Evolutionary conservation across 2,888 invertebrate species (phyloP).

Genomic region (Xestia c-nigrum): DNA sequence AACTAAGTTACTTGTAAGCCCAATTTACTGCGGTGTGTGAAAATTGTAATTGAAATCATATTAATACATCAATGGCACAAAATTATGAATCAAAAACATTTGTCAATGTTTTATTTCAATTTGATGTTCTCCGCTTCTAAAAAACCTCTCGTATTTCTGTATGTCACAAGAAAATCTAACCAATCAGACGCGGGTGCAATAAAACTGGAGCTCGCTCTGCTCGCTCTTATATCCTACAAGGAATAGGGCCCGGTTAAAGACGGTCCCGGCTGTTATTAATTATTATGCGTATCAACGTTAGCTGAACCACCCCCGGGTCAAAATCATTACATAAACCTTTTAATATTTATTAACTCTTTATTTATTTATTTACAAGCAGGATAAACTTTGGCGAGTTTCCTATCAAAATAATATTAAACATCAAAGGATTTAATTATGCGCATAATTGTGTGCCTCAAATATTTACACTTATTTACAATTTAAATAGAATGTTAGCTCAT

Average conservation of each 20-base stretch:
- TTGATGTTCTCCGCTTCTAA: neutral
- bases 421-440: conserved; percentile 42
- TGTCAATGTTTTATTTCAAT: neutral
- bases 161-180: no score
- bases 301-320: no score
- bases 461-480: conserved; percentile 45
- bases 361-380: conserved; percentile 31
- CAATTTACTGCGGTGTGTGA: no score
- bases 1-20: no score
- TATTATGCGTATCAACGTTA: neutral
- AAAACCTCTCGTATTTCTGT: neutral
- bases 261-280: neutral
- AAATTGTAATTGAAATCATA: neutral
- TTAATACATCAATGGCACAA: neutral
- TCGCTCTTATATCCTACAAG: neutral
- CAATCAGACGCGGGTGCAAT: no score
- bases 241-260: neutral
- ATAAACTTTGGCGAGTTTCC: conserved; percentile 2
- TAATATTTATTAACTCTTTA: conserved; percentile 12
- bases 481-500: conserved; percentile 33
- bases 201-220: neutral
- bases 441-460: conserved; percentile 16
- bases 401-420: conserved; percentile 39
- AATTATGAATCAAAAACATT: neutral
- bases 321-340: conserved; percentile 1